Base-by-base conservation (phyloP, 2,797 vertebrate species). In the Nyctibius grandis region DNA sequence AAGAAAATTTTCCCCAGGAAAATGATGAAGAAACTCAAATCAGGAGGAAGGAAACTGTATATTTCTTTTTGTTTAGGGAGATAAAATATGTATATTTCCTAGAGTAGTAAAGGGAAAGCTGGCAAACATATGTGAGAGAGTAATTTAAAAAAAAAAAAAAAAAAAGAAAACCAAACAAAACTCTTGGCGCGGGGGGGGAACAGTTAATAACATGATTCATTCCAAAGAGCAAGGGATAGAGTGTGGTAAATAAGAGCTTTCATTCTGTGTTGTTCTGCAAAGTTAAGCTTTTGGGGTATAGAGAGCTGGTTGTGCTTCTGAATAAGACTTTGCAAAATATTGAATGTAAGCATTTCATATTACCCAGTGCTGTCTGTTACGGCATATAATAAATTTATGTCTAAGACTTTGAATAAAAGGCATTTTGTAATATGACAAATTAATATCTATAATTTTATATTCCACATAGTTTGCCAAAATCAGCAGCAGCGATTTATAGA, bases 191-290 rank as follows among this genome's bases (percentile, higher is more conserved):
- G 7, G 38, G 36, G 7, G 17, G 9, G 33, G 18, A 82, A 26
- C 67, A 56, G 54, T 73, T 93, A 94, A 70, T 82, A 93, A 91
- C 4, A 7, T 61, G 34, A 54, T 92, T 92, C 45, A n/a, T 91
- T 91, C 54, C 8, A 8, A 76, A 92, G 54, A 89, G 79, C 31
- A 80, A 51, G 83, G 69, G 54, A 28, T 45, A 50, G 76, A 81
- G 18, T 48, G 48, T 48, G 57, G 65, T 91, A 92, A 95, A 69
- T 80, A 88, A 88, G 70, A 78, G 60, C 85, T 92, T 93, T 91
- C n/a, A 40, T 87, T 92, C 42, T 15, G 6, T 48, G 51, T 64
- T 91, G 64, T 85, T 92, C 48, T 63, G 53, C 26, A 47, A 69
- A 90, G 42, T 70, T 83, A 75, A 87, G 67, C 70, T 83, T 94